Evolutionary conservation across 2,797 vertebrate species (phyloP), one percentile per base, ranked within the genome.

Genomic region (Thaleichthys pacificus): DNA sequence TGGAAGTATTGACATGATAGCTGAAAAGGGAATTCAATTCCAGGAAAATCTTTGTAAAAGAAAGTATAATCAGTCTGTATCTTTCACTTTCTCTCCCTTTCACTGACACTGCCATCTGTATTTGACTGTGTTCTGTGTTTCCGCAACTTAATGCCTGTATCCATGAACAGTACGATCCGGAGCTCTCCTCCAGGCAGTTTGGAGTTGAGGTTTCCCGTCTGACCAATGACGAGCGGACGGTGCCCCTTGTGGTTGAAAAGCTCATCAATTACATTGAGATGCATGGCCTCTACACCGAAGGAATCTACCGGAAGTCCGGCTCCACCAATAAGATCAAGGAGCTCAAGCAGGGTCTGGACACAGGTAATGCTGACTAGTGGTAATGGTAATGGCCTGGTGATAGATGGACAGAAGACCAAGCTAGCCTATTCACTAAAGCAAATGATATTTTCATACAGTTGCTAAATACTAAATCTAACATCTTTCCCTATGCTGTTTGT

Each of bases 211-310:
- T 99, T 68, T 95, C 96, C 12, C 96, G 96, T 57, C 91, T 99
- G 83, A 98, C 96, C 62, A 98, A 88, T 0, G 97, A 99, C 47
- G 97, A 99, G 83, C 89, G 96, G 70, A 93, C 95, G 0, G 97
- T 99, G 83, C 97, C 98, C 0, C 84, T 96, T 80, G 94, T 99
- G 38, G 96, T 97, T 74, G 98, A 99, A 90, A 99, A 98, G 78
- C 96, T 99, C 7, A 98, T 97, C 87, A 99, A 96, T 91, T 98
- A 99, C 87, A 99, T 99, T 0, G 97, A 99, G 89, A 98, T 99
- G 96, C 98, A 99, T 0, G 98, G 97, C 74, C 92, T 99, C 22
- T 99, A 99, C 91, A 98, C 96, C 0, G 98, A 99, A 78, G 98
- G 98, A 71, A 99, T 99, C 87, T 99, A 98, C 87, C 93, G 98